Conservation (phyloP, 2,113 vertebrate species). For the Brachirus orientalis region DNA sequence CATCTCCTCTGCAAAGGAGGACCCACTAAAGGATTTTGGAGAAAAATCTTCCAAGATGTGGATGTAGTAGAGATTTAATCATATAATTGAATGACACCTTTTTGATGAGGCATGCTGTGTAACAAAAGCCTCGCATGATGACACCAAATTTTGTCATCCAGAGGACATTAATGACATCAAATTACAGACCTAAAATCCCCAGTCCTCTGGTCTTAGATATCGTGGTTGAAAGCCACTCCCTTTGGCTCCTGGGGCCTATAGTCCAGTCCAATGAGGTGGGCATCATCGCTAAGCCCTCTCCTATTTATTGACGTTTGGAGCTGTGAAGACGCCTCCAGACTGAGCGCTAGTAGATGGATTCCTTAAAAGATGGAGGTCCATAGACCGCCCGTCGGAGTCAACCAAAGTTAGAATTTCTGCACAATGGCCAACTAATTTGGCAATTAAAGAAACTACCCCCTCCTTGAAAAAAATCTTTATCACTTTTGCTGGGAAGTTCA, state of each 20-base stretch:
- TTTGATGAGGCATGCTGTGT: conserved; percentile 58
- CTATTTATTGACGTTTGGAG: conserved; percentile 65
- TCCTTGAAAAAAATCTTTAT: conserved; percentile 45
- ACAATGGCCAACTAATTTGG: conserved; percentile 67
- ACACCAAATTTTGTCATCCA: conserved; percentile 51
- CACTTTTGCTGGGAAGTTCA: conserved; percentile 51
- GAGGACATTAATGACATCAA: conserved; percentile 59
- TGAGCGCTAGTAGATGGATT: conserved; percentile 50
- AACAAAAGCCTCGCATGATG: conserved; percentile 61
- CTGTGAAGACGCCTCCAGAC: conserved; percentile 40
- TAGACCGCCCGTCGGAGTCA: conserved; percentile 61
- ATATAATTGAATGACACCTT: conserved; percentile 53
- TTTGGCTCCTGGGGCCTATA: conserved; percentile 49
- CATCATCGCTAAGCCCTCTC: conserved; percentile 27
- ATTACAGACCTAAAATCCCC: conserved; percentile 38
- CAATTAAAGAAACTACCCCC: conserved; percentile 24
- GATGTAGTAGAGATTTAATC: conserved; percentile 56
- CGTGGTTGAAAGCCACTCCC: conserved; percentile 62
- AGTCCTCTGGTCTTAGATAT: conserved; percentile 52
- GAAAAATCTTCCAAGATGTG: conserved; percentile 32
- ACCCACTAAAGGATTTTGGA: conserved; percentile 52
- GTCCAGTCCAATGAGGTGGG: conserved; percentile 49
- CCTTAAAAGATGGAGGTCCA: conserved; percentile 71
- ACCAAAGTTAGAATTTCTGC: conserved; percentile 78
- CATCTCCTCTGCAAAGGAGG: conserved; percentile 45